phyloP scores from a whole-genome alignment of 2,888 invertebrate species.

The Ophioninae sp. region DNA sequence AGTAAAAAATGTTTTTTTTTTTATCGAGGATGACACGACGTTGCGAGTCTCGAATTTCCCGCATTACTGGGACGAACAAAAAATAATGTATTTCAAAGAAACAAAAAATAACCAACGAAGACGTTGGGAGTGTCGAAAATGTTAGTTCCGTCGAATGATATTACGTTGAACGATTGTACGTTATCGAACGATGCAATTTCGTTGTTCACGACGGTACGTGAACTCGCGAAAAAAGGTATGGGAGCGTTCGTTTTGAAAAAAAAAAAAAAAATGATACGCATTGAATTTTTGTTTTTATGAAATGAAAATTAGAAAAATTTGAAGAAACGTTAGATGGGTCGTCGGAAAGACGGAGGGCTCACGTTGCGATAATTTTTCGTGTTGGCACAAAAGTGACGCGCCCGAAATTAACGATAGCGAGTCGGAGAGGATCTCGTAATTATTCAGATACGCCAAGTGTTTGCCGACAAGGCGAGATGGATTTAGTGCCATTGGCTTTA shows the following conservation, averaged over 20 bases:
- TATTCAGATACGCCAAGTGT: conserved; percentile 28
- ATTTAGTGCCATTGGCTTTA: conserved; percentile 25
- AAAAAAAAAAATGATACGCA: not conserved
- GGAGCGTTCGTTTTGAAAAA: not conserved
- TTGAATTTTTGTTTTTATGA: not conserved
- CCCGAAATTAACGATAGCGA: not conserved
- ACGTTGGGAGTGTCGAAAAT: no score
- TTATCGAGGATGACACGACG: not conserved
- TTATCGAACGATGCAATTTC: not conserved
- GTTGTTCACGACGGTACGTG: not conserved
- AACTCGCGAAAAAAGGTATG: not conserved
- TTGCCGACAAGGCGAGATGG: conserved; percentile 38
- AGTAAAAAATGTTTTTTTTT: not conserved
- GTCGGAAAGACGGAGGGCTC: no score
- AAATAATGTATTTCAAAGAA: no score
- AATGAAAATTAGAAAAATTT: not conserved
- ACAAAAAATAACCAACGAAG: no score
- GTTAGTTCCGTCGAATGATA: no score
- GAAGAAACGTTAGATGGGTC: no score
- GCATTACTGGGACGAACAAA: not conserved
- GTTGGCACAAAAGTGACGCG: not conserved
- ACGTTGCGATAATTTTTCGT: not conserved
- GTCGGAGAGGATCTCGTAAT: conserved; percentile 28
- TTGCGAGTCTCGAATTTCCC: not conserved
- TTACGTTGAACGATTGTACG: not conserved